Evolutionary conservation across 2,888 invertebrate species (phyloP), one percentile per base, ranked within the genome.

Genomic region (Invenusta paracnida): DNA sequence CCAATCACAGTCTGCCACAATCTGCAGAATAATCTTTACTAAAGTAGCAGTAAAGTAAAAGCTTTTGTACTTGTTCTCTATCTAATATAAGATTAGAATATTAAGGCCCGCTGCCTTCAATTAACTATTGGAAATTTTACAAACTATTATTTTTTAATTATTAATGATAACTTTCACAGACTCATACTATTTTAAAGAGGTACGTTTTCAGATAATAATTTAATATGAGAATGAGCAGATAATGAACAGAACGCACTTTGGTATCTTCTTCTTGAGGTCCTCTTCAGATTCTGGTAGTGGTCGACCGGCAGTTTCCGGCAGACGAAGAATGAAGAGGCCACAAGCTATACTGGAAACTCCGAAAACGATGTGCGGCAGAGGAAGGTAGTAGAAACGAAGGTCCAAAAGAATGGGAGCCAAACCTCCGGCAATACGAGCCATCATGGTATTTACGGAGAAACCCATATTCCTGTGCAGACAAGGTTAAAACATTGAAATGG

Each of bases 381-480:
- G 73, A 5, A 73, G 73, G 27, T 73, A 73, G 27, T 23, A 73
- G 73, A 73, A 73, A 5, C 73, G 73, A 25, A 73, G 73, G 27
- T 73, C 73, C 2, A 73, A 13, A 5, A 73, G 5, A 23, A 73
- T 13, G 23, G 73, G 73, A 5, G 73, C 73, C 73, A 73, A 23
- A 5, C 73, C 73, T 5, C 73, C 73, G 23, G 73, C 73, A 5
- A 73, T 23, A 5, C 73, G 73, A 23, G 73, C 73, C 73, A 73
- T 73, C 73, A 73, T 73, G 5, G 73, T 73, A 23, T 73, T 73
- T 23, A 73, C 73, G 27, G 73, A 73, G 23, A 73, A 73, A 2
- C 73, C 73, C 73, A 73, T 73, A 23, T 73, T 73, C 23, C 73
- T 73, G 73, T n/a, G n/a, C n/a, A n/a, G n/a, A n/a, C n/a, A n/a